Evolutionary conservation across 2,888 invertebrate genomes (phyloP), one percentile per base, ranked within the genome.

Genomic region (Oscheius sp.): DNA sequence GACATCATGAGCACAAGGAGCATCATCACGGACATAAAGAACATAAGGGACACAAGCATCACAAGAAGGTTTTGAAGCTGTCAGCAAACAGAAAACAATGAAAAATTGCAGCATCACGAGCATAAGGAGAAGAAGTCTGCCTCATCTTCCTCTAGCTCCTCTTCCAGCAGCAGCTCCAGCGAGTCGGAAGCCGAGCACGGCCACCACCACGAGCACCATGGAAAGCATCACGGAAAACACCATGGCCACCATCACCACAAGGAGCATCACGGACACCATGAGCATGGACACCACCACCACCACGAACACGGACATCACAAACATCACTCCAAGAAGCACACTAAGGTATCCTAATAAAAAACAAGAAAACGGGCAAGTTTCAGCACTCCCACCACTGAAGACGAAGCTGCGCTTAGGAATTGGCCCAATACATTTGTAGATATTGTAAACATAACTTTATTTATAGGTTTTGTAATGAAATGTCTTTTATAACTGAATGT

Each of bases 131-230:
- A 29, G 25, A 41, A 29, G 29, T 25, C 59, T 41, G 12, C 23
- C 59, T 59, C 59, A 25, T 59, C 59, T 27, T 59, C 59, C 25
- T 59, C 59, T 59, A 41, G 35, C 18, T 59, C 59, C n/a, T 59
- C 59, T 18, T 41, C 35, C 18, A 35, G 35, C 35, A 35, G 35
- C 35, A 23, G 23, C 43, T 59, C 59, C 29, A n/a, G 16, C 13
- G 59, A 23, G 7, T 59, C 59, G n/a, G 59, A 59, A 27, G 25
- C 25, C 29, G 59, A 29, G 18, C 29, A 59, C 35, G n/a, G 3
- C 49, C n/a, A 49, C 5, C 59, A 59, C 7, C 49, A 49, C 49
- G 49, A 18, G 13, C 49, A 49, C 18, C 49, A 49, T 18, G 49
- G 18, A 13, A 18, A n/a, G 49, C 16, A 49, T 5, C 49, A 49